Evolutionary conservation across 1,140 invertebrate genomes (phyloP).

Genomic region (Marisa cornuarietis): DNA sequence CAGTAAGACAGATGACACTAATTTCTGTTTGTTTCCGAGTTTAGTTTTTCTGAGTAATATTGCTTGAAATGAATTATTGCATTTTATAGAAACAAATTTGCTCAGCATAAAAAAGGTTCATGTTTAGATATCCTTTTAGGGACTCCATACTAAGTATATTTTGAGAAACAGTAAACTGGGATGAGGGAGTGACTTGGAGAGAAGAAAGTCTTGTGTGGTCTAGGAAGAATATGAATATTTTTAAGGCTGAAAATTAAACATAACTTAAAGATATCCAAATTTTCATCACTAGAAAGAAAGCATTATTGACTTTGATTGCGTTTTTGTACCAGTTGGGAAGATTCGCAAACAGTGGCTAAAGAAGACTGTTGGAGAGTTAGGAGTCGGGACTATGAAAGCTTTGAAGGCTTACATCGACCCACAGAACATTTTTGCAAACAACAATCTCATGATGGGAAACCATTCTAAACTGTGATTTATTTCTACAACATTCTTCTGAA

Average conservation of each 20-base stretch:
- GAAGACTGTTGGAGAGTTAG: slow-evolving; percentile 83
- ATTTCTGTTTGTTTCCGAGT: too few species aligned
- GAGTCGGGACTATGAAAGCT: slow-evolving; percentile 78
- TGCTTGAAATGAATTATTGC: too few species aligned
- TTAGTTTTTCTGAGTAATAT: too few species aligned
- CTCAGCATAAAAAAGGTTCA: too few species aligned
- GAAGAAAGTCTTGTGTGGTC: too few species aligned
- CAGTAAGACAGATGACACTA: too few species aligned
- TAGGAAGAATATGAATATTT: background rate
- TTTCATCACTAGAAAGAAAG: background rate
- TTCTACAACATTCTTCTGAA: background rate
- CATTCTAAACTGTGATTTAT: slow-evolving; percentile 13
- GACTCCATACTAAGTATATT: too few species aligned
- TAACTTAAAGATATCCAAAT: too few species aligned
- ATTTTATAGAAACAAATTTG: too few species aligned
- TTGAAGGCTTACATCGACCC: slow-evolving; percentile 91
- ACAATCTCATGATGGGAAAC: slow-evolving; percentile 75
- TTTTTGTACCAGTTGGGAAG: slow-evolving; percentile 79
- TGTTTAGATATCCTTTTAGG: too few species aligned
- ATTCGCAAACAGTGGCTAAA: slow-evolving; percentile 81
- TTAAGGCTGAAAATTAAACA: background rate
- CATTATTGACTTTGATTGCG: slow-evolving; percentile 5
- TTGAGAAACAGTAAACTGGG: too few species aligned
- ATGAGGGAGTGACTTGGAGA: too few species aligned
- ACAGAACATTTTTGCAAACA: slow-evolving; percentile 89